Percentiles rank a stretch among this genome's conserved stretches.
phyloP scores from a whole-genome alignment of 2,888 invertebrate genomes.

The Neoaliturus tenellus region DNA sequence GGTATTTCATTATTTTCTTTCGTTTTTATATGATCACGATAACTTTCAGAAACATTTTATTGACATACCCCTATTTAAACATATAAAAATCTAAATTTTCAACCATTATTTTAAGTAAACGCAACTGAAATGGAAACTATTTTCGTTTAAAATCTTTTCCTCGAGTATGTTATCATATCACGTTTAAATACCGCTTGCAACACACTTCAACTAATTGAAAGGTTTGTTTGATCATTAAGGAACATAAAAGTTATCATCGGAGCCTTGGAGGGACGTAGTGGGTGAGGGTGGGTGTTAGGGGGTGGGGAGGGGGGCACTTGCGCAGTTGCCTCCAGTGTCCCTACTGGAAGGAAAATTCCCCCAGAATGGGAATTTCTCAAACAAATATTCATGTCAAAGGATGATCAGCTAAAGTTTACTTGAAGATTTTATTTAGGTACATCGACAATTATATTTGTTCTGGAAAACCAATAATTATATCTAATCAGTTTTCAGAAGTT shows the following conservation, averaged over 20 bases:
- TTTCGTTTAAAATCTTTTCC: too few species aligned
- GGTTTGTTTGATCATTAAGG: neutral
- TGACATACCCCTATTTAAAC: too few species aligned
- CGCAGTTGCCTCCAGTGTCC: neutral
- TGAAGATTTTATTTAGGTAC: neutral
- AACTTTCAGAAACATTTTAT: too few species aligned
- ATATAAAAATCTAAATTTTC: too few species aligned
- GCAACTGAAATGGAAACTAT: too few species aligned
- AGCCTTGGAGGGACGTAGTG: neutral
- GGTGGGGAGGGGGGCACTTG: neutral
- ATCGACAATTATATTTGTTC: neutral
- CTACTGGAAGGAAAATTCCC: neutral
- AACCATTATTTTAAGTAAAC: too few species aligned
- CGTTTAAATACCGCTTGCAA: neutral
- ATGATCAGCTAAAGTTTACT: neutral
- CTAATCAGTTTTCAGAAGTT: neutral
- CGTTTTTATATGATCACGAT: neutral
- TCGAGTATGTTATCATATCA: neutral
- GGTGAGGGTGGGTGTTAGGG: neutral
- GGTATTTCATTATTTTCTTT: too few species aligned
- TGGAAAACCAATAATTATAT: neutral
- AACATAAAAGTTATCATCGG: neutral
- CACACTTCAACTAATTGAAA: neutral
- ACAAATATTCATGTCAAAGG: neutral
- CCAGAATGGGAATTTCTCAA: neutral